These are phyloP conservation scores for Mus caroli DNA, from an alignment of 2,797 vertebrate species.

Conservation along the genomic window DNA sequence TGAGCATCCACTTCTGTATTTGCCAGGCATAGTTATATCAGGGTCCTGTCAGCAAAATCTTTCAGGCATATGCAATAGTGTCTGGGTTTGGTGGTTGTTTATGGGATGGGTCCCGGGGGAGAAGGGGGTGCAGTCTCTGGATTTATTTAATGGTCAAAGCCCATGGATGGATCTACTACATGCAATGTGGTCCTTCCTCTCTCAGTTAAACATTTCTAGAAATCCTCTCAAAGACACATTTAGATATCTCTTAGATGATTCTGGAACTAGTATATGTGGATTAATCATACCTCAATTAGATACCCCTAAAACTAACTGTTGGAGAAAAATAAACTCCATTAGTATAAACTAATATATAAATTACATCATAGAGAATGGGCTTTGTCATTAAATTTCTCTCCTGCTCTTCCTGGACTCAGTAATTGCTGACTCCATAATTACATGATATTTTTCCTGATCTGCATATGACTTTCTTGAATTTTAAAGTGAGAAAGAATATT, in stretches of 20 bases:
- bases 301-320: fast-evolving
- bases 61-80: no score
- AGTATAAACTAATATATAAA: not conserved
- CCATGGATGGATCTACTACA: not conserved
- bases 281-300: not conserved
- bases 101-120: no score
- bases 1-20: no score
- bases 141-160: not conserved
- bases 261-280: not conserved
- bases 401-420: not conserved
- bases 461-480: not conserved
- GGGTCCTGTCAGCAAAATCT: no score
- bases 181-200: not conserved
- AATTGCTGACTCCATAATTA: not conserved
- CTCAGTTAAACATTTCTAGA: not conserved
- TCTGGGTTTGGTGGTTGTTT: no score
- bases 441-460: not conserved
- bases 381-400: not conserved
- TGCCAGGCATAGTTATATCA: no score
- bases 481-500: not conserved
- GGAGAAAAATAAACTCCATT: not conserved
- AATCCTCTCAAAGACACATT: not conserved
- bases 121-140: no score
- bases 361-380: not conserved
- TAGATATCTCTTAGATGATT: not conserved